Evolutionary conservation across 2,888 invertebrate species (phyloP), one percentile per base, ranked within the genome.

Genomic region (Cheilosia variabilis): DNA sequence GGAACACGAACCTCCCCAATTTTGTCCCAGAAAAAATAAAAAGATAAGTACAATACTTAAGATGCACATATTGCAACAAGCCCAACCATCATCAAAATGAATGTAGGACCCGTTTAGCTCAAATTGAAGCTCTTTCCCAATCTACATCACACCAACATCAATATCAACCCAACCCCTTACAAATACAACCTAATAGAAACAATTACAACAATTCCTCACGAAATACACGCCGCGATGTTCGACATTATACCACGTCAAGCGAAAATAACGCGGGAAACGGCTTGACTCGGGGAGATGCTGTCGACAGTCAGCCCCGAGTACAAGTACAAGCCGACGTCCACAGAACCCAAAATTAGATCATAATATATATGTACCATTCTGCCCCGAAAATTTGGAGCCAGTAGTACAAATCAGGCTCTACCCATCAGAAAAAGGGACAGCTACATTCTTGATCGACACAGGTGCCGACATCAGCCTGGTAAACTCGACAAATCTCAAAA

Each of bases 301-400:
- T 34, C 65, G 65, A 45, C 65, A 52, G 37, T 50, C 50, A 19
- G n/a, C 2, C 65, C 63, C 65, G 63, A 65, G 27, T 2, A 9
- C 17, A n/a, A 19, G 10, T 19, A 2, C 19, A 50, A 31, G 37
- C 19, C 65, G 52, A 65, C 24, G 15, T 45, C 7, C 43, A 62
- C 60, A n/a, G 13, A 22, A 13, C 27, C 10, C 43, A 15, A 13
- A n/a, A 62, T 10, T 60, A 60, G 37, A 43, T 4, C 27, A 24
- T 7, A 43, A 27, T 5, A 47, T 45, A 24, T 45, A 5, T 17
- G 31, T 62, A 62, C 7, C 62, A 43, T 45, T 63, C 24, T 63
- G 47, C 19, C 63, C 63, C 31, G 34, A 63, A 10, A 15, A 10
- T 31, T 37, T 22, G 17, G 52, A 52, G 22, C 65, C 65, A 34